These are phyloP conservation scores for Chamaedrilus cognettii DNA, from an alignment of 2,888 invertebrate species.

Conservation along the genomic window DNA sequence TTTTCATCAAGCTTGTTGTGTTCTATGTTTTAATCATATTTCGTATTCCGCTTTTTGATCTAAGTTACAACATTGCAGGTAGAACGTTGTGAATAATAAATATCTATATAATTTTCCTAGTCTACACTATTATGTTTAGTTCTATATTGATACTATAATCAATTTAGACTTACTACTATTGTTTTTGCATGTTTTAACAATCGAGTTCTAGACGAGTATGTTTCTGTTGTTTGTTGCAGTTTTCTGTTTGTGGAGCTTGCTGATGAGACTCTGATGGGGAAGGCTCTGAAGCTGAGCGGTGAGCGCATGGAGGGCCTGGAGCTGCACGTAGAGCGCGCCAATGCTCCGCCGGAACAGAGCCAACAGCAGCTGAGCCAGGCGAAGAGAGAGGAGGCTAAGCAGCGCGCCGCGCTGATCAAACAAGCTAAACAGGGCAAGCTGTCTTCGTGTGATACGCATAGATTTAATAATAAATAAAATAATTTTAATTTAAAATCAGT, in stretches of 20 bases:
- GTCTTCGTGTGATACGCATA: too few species aligned
- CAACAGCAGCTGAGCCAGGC: too few species aligned
- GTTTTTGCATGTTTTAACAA: too few species aligned
- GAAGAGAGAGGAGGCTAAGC: too few species aligned
- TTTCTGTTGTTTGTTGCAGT: background rate
- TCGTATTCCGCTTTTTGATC: background rate
- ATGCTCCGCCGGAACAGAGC: background rate
- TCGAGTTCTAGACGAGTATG: too few species aligned
- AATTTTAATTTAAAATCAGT: too few species aligned
- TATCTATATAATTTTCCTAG: background rate
- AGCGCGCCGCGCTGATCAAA: too few species aligned
- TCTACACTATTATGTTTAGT: background rate
- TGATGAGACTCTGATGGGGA: background rate
- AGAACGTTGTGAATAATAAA: background rate
- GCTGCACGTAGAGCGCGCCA: background rate
- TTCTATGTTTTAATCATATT: background rate
- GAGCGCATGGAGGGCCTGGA: background rate
- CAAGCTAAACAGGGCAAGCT: too few species aligned
- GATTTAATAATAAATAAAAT: too few species aligned
- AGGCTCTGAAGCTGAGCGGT: constrained; percentile 2
- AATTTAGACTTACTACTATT: too few species aligned
- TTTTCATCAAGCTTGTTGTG: background rate
- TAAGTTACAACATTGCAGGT: background rate
- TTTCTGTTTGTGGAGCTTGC: background rate
- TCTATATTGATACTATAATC: too few species aligned